Evolutionary conservation across 2,888 invertebrate genomes (phyloP).

Genomic region (Epinotia nisella): DNA sequence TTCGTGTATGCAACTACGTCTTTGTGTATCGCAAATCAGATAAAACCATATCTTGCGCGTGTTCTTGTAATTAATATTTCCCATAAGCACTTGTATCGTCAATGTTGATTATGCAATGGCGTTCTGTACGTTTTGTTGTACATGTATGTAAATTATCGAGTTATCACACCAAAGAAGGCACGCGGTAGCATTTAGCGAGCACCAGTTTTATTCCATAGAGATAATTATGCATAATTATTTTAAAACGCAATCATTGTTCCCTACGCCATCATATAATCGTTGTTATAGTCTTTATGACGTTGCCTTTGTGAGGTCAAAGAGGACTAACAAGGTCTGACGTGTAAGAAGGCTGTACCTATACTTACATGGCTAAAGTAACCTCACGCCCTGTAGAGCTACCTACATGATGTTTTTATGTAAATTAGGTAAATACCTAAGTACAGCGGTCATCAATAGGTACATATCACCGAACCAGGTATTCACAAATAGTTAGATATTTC

Average conservation of each 20-base stretch:
- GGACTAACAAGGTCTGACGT: constrained; percentile 2
- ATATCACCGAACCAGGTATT: not conserved
- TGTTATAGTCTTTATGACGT: constrained; percentile 21
- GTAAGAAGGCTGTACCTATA: not conserved
- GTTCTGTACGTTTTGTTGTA: constrained; percentile 14
- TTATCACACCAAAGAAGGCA: constrained; percentile 19
- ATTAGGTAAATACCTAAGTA: too few relatives aligned
- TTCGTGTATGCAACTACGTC: not conserved
- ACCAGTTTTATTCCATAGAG: constrained; percentile 30
- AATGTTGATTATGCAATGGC: constrained; percentile 18
- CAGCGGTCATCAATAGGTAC: too few relatives aligned
- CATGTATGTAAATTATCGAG: constrained; percentile 11
- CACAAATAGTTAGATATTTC: too few relatives aligned
- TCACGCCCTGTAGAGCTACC: not conserved
- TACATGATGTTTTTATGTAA: too few relatives aligned
- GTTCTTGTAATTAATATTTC: constrained; percentile 11
- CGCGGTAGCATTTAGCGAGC: constrained; percentile 24
- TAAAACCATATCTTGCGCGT: not conserved
- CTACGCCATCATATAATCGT: constrained; percentile 12
- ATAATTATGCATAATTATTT: constrained; percentile 21
- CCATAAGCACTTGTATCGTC: not conserved
- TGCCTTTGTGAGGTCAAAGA: constrained; percentile 10
- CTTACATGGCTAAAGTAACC: not conserved
- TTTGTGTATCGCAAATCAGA: not conserved
- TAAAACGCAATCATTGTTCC: constrained; percentile 9